Base-by-base conservation (phyloP, 2,797 vertebrate species). In the Acrossocheilus fasciatus region DNA sequence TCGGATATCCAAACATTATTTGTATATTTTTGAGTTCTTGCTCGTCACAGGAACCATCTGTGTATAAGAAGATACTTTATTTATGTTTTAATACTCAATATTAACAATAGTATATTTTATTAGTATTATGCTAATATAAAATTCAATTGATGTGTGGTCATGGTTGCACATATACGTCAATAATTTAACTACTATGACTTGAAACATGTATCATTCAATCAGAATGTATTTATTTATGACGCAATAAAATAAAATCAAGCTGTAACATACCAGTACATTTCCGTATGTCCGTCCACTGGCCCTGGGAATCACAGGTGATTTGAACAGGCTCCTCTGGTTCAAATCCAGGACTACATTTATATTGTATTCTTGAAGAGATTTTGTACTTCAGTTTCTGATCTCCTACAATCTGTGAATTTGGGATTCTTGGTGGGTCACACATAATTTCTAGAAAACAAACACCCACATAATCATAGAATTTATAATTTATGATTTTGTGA, bases 1-100 rank as follows among this genome's bases (percentile, higher is more conserved):
- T 18, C 34, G 82, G 77, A 17, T 87, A 5, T 81, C 89, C 89
- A 36, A 0, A 5, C 6, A 89, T 41, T 26, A 6, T 83, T 78
- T 74, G 11, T 54, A 89, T 50, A 85, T 85, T 77, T 59, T 39
- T 41, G 3, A 83, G 81, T 41, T 73, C 12, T 89, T 66, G 76
- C 62, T 81, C 80, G 30, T 82, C 39, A 85, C 90, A 91, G 11
- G 79, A 80, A 17, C 86, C 47, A 66, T 75, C 89, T 90, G 86
- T 62, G 39, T 34, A 80, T 34, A 59, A 18, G 23, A 39, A 76
- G n/a, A 26, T 10, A 10, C 26, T 14, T 2, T 66, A 36, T 7
- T 7, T 64, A 79, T 43, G 4, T 41, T n/a, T 39, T 2, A n/a
- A 41, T 47, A 20, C n/a, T 62, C 12, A n/a, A 30, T 18, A 57